Conservation (phyloP, 2,888 invertebrate species). For the Ischnura elegans region DNA sequence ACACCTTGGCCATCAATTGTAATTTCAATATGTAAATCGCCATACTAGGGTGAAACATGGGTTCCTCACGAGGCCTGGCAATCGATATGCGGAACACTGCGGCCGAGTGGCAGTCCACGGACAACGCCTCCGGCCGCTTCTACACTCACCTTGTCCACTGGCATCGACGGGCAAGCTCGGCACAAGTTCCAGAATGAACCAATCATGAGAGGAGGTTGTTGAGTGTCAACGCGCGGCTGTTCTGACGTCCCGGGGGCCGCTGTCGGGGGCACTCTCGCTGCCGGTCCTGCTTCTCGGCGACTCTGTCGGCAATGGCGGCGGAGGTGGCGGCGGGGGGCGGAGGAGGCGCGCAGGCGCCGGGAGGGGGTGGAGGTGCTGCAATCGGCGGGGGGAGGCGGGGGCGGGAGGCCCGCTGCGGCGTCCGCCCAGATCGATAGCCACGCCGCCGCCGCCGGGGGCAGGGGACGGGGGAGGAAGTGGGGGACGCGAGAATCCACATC, state of each 20-base stretch:
- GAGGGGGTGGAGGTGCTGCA: no score
- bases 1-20: constrained; percentile 53
- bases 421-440: constrained; percentile 75
- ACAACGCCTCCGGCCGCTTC: background rate
- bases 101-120: background rate
- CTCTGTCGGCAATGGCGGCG: constrained; percentile 74
- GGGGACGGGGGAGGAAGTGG: constrained; percentile 59
- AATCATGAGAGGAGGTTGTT: constrained; percentile 84
- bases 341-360: background rate
- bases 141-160: constrained; percentile 93
- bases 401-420: constrained; percentile 68
- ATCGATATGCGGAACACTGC: background rate
- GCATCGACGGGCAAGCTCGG: constrained; percentile 97
- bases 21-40: constrained; percentile 59
- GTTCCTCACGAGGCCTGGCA: background rate
- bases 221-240: constrained; percentile 58
- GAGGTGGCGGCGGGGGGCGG: background rate
- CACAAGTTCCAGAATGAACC: constrained; percentile 98
- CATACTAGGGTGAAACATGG: background rate
- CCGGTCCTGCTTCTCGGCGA: constrained; percentile 63
- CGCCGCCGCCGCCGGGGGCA: constrained; percentile 74
- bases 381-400: constrained; percentile 70
- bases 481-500: no score
- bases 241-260: background rate
- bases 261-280: background rate